phyloP scores from a whole-genome alignment of 2,888 invertebrate species.

The Palloptera scutellata region DNA sequence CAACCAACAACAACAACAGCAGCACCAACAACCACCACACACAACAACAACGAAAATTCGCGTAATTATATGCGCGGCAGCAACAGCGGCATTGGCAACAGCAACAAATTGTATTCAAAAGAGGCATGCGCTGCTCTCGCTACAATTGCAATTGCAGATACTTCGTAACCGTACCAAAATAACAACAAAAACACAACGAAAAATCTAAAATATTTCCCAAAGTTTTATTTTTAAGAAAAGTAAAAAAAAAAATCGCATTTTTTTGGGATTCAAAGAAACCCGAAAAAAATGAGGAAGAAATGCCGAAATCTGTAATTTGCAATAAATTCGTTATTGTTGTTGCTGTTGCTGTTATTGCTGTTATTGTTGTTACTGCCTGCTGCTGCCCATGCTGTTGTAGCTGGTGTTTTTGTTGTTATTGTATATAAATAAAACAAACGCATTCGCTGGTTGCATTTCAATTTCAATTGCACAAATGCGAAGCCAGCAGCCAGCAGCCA shows the following conservation, averaged over 20 bases:
- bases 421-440: slow-evolving; percentile 20
- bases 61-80: slow-evolving; percentile 33
- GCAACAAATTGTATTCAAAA: too few species aligned
- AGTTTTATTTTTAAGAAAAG: background rate
- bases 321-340: slow-evolving; percentile 19
- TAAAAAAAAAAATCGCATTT: background rate
- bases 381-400: slow-evolving; percentile 5
- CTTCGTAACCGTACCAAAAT: background rate
- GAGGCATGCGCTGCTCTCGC: background rate
- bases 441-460: slow-evolving; percentile 13
- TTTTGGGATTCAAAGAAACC: slow-evolving; percentile 7
- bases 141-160: slow-evolving; percentile 18
- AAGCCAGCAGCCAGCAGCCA: slow-evolving; percentile 1
- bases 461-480: slow-evolving; percentile 16
- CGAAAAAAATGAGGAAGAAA: slow-evolving; percentile 21
- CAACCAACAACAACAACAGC: slow-evolving; percentile 23
- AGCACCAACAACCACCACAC: slow-evolving; percentile 21
- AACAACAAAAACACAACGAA: background rate
- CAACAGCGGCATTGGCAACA: slow-evolving; percentile 6
- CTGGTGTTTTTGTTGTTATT: background rate
- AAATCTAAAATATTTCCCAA: background rate
- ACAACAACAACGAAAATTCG: slow-evolving; percentile 8
- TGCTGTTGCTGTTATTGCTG: slow-evolving; percentile 25
- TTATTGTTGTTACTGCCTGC: slow-evolving; percentile 20
- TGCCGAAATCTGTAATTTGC: slow-evolving; percentile 32